Base-by-base conservation (phyloP, 1,140 invertebrate species). In the Scylla paramamosain region DNA sequence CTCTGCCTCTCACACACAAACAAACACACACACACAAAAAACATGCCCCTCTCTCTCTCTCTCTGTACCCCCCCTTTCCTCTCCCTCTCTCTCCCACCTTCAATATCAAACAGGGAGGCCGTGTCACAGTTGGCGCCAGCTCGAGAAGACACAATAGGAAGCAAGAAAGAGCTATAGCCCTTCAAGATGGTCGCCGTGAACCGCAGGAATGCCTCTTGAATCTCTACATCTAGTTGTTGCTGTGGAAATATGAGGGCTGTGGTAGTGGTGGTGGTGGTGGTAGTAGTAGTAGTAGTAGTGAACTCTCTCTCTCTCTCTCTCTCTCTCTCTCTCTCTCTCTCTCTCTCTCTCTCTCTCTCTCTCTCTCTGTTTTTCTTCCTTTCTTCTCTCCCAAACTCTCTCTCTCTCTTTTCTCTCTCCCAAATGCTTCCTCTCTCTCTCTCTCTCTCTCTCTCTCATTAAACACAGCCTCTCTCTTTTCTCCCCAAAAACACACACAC, bases 181-280 rank as follows among this genome's bases (percentile, higher is more conserved):
- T 98, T 98, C 95, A 99, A 97, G 94, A 99, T 98, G 77, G 98
- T 98, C 4, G 99, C 99, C 98, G 99, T 99, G 96, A 99, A 99
- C 90, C 98, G 94, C 52, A 99, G 97, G 97, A 99, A 99, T 8
- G 99, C 98, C 97, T 99, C 99, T 97, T 99, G 99, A 93, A 99
- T 99, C 97, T 98, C 98, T 90, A 99, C 97, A 52, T 96, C 96
- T 4, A 96, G 93, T 91, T 96, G 93, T 92, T 95, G 96, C 91
- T 96, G 89, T n/a, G 87, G 52, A 25, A 32, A 28, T 45, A 82
- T 48, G 32, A 20, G 46, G 32, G 28, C 52, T 89, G 45, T 84
- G 91, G 91, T 39, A 12, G 87, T 89, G 87, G 25, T 46, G 28
- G 25, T 16, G 32, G 28, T n/a, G 31, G 28, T 45, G 45, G 87